Conservation (phyloP, 2,113 vertebrate species). For the Thermophis baileyi region DNA sequence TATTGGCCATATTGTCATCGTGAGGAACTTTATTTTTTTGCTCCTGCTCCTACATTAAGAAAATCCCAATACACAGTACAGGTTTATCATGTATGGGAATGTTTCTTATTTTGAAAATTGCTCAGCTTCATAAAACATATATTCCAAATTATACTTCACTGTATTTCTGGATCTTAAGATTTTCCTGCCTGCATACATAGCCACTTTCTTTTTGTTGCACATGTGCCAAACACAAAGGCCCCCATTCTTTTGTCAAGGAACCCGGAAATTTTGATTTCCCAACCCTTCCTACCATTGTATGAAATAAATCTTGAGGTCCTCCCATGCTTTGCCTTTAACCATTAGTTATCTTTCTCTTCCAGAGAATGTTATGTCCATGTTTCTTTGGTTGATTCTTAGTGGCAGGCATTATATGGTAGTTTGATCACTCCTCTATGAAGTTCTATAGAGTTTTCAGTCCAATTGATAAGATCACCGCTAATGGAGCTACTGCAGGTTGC, state of each 20-base stretch:
- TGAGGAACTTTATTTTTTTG: not conserved
- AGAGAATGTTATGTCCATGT: not conserved
- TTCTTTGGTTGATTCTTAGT: not conserved
- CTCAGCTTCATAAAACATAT: not conserved
- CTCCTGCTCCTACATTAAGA: not conserved
- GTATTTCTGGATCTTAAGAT: not conserved
- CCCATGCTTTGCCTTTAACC: not conserved
- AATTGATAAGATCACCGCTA: conserved; percentile 74
- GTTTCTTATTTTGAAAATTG: not conserved
- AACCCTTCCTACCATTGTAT: not conserved
- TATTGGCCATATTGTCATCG: not conserved
- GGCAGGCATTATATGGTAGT: conserved; percentile 70
- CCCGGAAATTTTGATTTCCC: not conserved
- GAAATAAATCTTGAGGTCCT: not conserved
- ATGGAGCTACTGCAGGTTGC: conserved; percentile 71
- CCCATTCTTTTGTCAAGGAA: not conserved
- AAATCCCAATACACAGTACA: not conserved
- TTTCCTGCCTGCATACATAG: not conserved
- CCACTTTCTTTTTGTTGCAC: not conserved
- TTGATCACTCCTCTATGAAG: conserved; percentile 75
- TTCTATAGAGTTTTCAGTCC: conserved; percentile 73
- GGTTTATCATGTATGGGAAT: not conserved
- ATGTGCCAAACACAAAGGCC: not conserved
- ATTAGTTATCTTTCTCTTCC: not conserved
- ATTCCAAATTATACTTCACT: not conserved